Evolutionary conservation across 1,140 invertebrate genomes (phyloP).

Genomic region (Ceratoteleas bidentatus): DNA sequence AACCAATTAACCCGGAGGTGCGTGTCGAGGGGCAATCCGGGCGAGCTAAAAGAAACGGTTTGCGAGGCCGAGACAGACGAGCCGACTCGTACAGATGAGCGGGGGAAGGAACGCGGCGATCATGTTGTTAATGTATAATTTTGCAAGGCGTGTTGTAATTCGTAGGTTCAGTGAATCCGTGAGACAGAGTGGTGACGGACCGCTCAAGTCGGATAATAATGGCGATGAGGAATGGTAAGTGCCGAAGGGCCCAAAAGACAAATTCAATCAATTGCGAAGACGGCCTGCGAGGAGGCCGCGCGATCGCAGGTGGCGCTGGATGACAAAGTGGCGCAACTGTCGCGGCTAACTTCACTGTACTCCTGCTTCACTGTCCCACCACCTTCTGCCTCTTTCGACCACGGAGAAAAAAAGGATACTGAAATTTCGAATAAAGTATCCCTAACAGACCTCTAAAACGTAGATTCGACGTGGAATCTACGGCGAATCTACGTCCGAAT

Average conservation of each 20-base stretch:
- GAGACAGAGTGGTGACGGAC: slow-evolving; percentile 79
- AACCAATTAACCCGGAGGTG: slow-evolving; percentile 1
- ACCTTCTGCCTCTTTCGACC: too few species aligned
- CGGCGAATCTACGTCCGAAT: too few species aligned
- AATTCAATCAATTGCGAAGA: slow-evolving; percentile 34
- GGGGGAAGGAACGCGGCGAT: slow-evolving; percentile 20
- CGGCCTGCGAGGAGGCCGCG: too few species aligned
- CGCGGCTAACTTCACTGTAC: too few species aligned
- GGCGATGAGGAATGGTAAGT: slow-evolving; percentile 81
- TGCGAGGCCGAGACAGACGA: neutral
- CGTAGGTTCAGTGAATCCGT: slow-evolving; percentile 81
- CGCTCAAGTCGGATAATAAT: slow-evolving; percentile 79
- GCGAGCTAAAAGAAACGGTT: neutral
- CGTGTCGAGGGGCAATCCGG: slow-evolving; percentile 6
- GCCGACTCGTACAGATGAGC: slow-evolving; percentile 15
- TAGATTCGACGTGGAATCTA: too few species aligned
- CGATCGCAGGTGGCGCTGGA: too few species aligned
- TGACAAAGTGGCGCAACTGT: slow-evolving; percentile 26
- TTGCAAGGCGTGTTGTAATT: slow-evolving; percentile 79
- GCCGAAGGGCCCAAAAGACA: slow-evolving; percentile 68
- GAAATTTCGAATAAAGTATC: too few species aligned
- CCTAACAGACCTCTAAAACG: too few species aligned
- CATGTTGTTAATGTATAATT: slow-evolving; percentile 70
- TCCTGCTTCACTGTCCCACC: too few species aligned
- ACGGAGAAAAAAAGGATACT: too few species aligned